Base-by-base conservation (phyloP, 2,888 invertebrate species). In the Polymixis flavicincta region DNA sequence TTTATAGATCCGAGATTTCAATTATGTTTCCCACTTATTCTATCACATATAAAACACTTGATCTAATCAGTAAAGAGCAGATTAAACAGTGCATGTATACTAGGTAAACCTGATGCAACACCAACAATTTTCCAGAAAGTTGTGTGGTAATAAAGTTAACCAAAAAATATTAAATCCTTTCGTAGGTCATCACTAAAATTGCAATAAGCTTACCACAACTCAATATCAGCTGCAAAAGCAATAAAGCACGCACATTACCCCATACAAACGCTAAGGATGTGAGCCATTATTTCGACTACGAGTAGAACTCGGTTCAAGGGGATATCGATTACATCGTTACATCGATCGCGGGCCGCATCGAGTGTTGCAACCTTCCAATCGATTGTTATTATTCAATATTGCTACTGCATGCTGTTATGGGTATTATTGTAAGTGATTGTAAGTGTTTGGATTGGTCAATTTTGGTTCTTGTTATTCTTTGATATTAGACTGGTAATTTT, bases 261-360 rank as follows among this genome's bases (percentile, higher is more conserved):
- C 82, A 81, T 78, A 17, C 64, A 73, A 70, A 60, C 48, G 68
- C 71, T 84, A 79, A 90, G 92, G 92, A 92, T 92, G 89, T 82
- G 60, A 84, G 66, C 88, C 55, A 92, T 92, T 92, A 92, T 90
- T 91, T 91, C 91, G 80, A 88, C 84, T 88, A 90, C 89, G 79
- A 87, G 86, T 87, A 64, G 81, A 52, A 52, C 66, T 67, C 77
- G 79, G 89, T 91, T 92, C 92, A 92, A 92, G 92, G 92, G 84
- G 84, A 89, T 88, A 90, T 88, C 89, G 86, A 90, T 91, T 92
- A 91, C 85, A 84, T 69, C 74, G 84, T 83, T 88, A 88, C 61
- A 84, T 80, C 77, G 85, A 89, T 87, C 84, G 83, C 76, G 54
- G 48, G 83, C 85, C 85, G 86, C 76, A 74, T 80, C 89, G 83